Evolutionary conservation across 53 echinoderm and acorn worm species (phyloP), one percentile per base, ranked within the genome.

Genomic region (Holothuria scabra): DNA sequence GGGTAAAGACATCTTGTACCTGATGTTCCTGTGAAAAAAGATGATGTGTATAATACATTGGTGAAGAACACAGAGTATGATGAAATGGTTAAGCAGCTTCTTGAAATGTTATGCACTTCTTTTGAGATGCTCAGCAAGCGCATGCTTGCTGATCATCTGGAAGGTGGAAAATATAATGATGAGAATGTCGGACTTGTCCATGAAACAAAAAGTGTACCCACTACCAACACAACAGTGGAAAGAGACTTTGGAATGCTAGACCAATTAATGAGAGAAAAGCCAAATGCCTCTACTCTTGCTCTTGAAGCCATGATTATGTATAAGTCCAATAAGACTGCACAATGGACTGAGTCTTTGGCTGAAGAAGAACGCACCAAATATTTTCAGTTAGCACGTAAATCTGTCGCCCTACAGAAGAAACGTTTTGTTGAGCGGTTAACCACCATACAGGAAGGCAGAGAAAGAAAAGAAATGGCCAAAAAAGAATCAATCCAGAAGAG

Each of bases 241-340:
- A 57, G 91, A 23, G 61, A 87, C 56, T 91, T 91, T 78, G 91
- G 91, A 5, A 68, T 89, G 85, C n/a, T 89, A 0, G 89, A 88
- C 46, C 66, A 75, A 24, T 26, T 83, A 21, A 79, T 87, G 67
- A 30, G 32, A 48, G 46, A 38, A 20, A 91, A 91, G 28, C 91
- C 91, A 16, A 67, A 57, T 20, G 91, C 87, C 1, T 18, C 70
- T 21, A 30, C 69, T 26, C 65, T 76, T 37, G 79, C 67, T 46
- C 56, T 65, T 9, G 1, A 16, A 21, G 35, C 83, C 18, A 59
- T 91, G 30, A 85, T 91, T 19, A 85, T 91, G 88, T 83, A 81
- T 33, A 64, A 32, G n/a, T n/a, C n/a, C n/a, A n/a, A n/a, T n/a
- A n/a, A n/a, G n/a, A n/a, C n/a, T n/a, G n/a, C n/a, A n/a, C n/a